Evolutionary conservation across 1,140 invertebrate genomes (phyloP).

Genomic region (Zophobas atratus): DNA sequence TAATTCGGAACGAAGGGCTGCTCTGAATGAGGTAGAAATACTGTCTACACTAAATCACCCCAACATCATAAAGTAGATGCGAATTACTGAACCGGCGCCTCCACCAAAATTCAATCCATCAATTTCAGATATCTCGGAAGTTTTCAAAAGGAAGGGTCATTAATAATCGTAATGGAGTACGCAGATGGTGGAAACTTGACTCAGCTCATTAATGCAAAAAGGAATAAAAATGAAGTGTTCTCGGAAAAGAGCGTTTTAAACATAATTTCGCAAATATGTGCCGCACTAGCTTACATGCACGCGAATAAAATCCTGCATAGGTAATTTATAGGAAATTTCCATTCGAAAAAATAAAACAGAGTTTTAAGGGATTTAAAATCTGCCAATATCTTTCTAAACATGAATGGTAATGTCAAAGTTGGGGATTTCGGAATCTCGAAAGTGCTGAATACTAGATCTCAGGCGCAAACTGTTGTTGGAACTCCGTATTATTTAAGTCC

Average conservation of each 20-base stretch:
- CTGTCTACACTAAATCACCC: constrained; percentile 82
- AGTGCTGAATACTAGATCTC: constrained; percentile 79
- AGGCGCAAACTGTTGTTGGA: constrained; percentile 84
- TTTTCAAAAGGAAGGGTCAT: constrained; percentile 80
- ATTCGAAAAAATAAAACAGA: neutral
- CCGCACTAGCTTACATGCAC: constrained; percentile 82
- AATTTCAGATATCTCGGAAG: constrained; percentile 79
- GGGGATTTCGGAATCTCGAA: constrained; percentile 88
- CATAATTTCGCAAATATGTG: constrained; percentile 81
- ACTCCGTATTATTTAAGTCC: constrained; percentile 89
- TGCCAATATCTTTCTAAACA: constrained; percentile 84
- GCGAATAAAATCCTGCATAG: constrained; percentile 82
- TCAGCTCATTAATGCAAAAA: constrained; percentile 69
- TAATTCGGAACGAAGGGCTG: constrained; percentile 77
- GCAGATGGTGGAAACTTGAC: constrained; percentile 83
- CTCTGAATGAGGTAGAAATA: constrained; percentile 84
- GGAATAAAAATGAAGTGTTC: constrained; percentile 64
- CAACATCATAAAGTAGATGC: constrained; percentile 75
- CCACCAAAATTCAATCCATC: constrained; percentile 10
- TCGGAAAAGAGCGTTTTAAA: constrained; percentile 72
- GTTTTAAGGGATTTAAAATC: constrained; percentile 81
- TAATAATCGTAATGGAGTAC: constrained; percentile 89
- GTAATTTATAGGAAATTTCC: constrained; percentile 62
- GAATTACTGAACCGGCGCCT: constrained; percentile 1
- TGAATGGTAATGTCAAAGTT: constrained; percentile 78